These are phyloP conservation scores for Parotocinclus haroldoi DNA, from an alignment of 2,797 vertebrate species.

Conservation along the genomic window DNA sequence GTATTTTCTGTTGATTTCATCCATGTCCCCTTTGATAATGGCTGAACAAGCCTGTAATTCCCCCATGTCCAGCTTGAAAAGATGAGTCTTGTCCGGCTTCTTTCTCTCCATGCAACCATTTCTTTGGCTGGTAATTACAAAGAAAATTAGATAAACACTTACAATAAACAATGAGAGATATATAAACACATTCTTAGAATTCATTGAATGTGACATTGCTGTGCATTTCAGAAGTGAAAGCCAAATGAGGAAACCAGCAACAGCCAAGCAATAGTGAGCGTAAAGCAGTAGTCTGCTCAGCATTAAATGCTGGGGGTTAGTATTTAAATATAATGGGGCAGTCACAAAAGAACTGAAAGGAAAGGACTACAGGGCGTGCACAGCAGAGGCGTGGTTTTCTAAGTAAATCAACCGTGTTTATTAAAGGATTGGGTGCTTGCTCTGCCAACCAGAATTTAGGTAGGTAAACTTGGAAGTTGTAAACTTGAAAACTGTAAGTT, in stretches of 20 bases:
- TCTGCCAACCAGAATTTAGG: no score
- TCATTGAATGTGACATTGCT: constrained; percentile 12
- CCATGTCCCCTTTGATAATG: constrained; percentile 62
- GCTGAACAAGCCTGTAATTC: constrained; percentile 63
- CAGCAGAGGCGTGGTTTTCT: constrained; percentile 3
- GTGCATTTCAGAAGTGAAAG: neutral
- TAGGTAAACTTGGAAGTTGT: no score
- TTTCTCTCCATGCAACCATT: neutral
- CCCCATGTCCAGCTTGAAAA: constrained; percentile 35
- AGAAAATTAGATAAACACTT: constrained; percentile 12
- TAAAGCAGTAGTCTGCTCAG: neutral
- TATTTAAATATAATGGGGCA: neutral
- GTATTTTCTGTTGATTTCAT: constrained; percentile 34
- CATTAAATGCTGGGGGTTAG: neutral
- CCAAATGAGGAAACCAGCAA: neutral
- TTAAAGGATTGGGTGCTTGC: no score
- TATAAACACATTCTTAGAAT: neutral
- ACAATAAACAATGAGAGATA: constrained; percentile 3
- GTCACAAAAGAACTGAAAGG: no score
- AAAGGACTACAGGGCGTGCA: neutral
- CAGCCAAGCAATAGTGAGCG: neutral
- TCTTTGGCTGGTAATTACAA: constrained; percentile 28
- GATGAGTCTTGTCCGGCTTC: neutral
- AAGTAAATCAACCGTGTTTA: no score
- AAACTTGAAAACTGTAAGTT: no score